Base-by-base conservation (phyloP, 2,113 vertebrate genomes). In the Gopherus evgoodei region DNA sequence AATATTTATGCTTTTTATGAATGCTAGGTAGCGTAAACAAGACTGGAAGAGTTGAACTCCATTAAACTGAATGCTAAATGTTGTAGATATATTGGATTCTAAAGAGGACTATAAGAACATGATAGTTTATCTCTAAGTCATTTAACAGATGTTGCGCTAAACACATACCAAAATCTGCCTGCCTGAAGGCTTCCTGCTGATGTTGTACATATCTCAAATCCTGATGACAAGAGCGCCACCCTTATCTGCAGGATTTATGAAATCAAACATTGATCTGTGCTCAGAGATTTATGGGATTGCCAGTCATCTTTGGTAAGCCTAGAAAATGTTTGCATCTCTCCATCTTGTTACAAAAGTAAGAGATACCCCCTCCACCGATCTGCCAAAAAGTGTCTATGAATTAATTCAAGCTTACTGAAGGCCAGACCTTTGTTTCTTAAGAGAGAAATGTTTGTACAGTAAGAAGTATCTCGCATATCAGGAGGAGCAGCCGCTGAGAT, bases 221-320 rank as follows among this genome's bases (percentile, higher is more conserved):
- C 95, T 54, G 53, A 86, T 24, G 87, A 96, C 83, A 93, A 95
- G 86, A 31, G 16, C 24, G 27, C 92, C 42, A 96, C 22, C 50
- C 42, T 96, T 98, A 95, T 88, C 94, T 95, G 84, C 17, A 53
- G 87, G 80, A 94, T 95, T 97, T 97, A 91, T 94, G 91, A 97
- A 97, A 97, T 95, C 2, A 6, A 97, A 96, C 84, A 96, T n/a
- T 1, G 52, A 97, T 97, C 81, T 96, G 24, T 88, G 78, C 59
- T 97, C 91, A 93, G 84, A 88, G 83, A 90, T 83, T 96, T 96
- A 94, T 96, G 44, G 69, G 24, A 19, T 91, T 95, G 85, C 47
- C 89, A 88, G 97, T 97, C 92, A 93, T 93, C 83, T 95, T 96
- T 83, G 72, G 31, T 88, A 96, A 97, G 90, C 90, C 91, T 91